Conservation (phyloP, 2,113 vertebrate species). For the Misgurnus anguillicaudatus region DNA sequence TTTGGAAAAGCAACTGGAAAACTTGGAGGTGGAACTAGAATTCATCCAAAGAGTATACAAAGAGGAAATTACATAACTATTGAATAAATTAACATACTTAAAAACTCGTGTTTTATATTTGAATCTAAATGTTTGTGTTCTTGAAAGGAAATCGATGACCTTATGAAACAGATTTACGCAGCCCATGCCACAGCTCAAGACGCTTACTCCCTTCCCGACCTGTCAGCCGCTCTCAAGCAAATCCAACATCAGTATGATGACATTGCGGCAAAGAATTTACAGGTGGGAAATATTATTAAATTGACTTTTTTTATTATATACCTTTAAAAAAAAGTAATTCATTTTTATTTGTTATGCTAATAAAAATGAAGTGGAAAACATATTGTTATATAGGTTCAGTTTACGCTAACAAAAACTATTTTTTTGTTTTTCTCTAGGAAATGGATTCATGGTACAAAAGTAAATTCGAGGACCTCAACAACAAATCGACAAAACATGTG, state of each 20-base stretch:
- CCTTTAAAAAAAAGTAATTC: no score
- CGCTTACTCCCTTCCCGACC: conserved; percentile 70
- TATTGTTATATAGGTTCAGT: no score
- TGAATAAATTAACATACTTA: not conserved
- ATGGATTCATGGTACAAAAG: conserved; percentile 81
- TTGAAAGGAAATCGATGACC: conserved; percentile 74
- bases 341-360: no score
- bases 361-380: no score
- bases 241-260: conserved; percentile 78
- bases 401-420: not conserved
- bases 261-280: conserved; percentile 81
- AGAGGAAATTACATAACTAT: conserved; percentile 61
- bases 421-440: conserved; percentile 62
- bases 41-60: conserved; percentile 74
- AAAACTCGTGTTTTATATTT: not conserved
- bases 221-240: conserved; percentile 81
- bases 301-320: not conserved
- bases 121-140: not conserved
- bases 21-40: conserved; percentile 73
- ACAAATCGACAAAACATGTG: conserved; percentile 74
- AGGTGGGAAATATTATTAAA: conserved; percentile 67
- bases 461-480: conserved; percentile 82
- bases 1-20: conserved; percentile 72
- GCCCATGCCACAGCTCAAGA: conserved; percentile 64
- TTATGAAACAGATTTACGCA: conserved; percentile 76